These are phyloP conservation scores for Microcaecilia unicolor DNA, from an alignment of 2,797 vertebrate genomes.

Conservation along the genomic window DNA sequence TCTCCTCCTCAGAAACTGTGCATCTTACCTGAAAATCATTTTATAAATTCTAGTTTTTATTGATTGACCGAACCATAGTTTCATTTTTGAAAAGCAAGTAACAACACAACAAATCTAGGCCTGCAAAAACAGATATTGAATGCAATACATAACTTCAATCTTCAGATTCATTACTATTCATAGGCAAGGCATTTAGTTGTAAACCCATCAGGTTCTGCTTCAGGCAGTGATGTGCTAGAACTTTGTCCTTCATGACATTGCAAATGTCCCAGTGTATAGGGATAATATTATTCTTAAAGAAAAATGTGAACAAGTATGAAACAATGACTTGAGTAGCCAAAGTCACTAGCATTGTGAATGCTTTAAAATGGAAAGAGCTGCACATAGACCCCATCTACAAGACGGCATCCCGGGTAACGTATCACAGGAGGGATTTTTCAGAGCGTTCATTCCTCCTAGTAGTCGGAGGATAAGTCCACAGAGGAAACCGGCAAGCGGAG, in stretches of 20 bases:
- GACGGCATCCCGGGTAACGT: slow-evolving; percentile 49
- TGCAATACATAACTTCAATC: too few relatives aligned
- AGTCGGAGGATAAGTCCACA: slow-evolving; percentile 42
- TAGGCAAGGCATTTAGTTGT: too few relatives aligned
- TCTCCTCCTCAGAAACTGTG: too few relatives aligned
- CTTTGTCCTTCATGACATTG: slow-evolving; percentile 9
- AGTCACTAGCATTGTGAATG: slow-evolving; percentile 49
- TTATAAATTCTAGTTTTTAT: too few relatives aligned
- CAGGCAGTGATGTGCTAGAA: neutral
- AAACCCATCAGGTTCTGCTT: neutral
- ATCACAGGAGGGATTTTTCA: slow-evolving; percentile 50
- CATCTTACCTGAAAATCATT: too few relatives aligned
- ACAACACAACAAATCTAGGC: too few relatives aligned
- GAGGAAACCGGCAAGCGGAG: slow-evolving; percentile 44
- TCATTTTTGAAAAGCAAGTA: too few relatives aligned
- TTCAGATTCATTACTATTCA: too few relatives aligned
- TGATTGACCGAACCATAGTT: too few relatives aligned
- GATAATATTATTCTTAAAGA: slow-evolving; percentile 58
- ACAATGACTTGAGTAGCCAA: slow-evolving; percentile 39
- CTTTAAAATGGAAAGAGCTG: slow-evolving; percentile 70
- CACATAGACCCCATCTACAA: slow-evolving; percentile 25
- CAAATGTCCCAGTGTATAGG: slow-evolving; percentile 55
- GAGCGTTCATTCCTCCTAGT: slow-evolving; percentile 37
- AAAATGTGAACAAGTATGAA: slow-evolving; percentile 35
- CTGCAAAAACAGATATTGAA: too few relatives aligned